Evolutionary conservation across 2,113 vertebrate species (phyloP).

Genomic region (Caranx melampygus): DNA sequence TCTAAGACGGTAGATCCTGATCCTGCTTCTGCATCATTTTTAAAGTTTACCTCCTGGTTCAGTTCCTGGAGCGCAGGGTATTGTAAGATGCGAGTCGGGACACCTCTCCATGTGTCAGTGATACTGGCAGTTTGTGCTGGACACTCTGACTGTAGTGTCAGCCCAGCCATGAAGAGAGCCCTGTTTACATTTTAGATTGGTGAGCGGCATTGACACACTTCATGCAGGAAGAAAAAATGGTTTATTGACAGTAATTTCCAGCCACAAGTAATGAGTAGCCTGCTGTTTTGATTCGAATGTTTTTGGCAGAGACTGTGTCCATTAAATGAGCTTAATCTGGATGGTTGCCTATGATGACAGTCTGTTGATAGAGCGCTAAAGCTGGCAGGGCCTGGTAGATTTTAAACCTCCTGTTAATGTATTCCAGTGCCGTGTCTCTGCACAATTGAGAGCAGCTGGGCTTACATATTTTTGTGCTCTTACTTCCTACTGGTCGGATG

Average conservation of each 20-base stretch:
- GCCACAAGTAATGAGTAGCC: neutral
- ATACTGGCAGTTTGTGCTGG: neutral
- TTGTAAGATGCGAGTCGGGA: neutral
- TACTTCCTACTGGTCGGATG: constrained; percentile 57
- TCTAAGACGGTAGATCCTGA: no score
- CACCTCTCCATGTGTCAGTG: neutral
- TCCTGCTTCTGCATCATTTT: neutral
- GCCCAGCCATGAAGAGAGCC: neutral
- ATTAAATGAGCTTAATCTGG: constrained; percentile 25
- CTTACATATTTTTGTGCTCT: constrained; percentile 56
- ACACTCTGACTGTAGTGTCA: neutral
- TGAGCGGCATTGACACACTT: constrained; percentile 4
- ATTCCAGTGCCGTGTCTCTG: constrained; percentile 57
- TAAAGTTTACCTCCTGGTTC: neutral
- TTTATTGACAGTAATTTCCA: constrained; percentile 13
- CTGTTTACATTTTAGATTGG: neutral
- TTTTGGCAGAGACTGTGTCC: constrained; percentile 4
- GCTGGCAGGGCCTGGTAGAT: constrained; percentile 39
- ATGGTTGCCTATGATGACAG: constrained; percentile 26
- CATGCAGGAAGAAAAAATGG: neutral
- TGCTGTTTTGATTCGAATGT: constrained; percentile 10
- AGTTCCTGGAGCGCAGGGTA: neutral
- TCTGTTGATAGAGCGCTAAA: constrained; percentile 23
- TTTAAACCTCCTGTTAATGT: constrained; percentile 49
- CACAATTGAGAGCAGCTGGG: constrained; percentile 71